Evolutionary conservation across 2,888 invertebrate genomes (phyloP).

Genomic region (Drosophila antonietae): DNA sequence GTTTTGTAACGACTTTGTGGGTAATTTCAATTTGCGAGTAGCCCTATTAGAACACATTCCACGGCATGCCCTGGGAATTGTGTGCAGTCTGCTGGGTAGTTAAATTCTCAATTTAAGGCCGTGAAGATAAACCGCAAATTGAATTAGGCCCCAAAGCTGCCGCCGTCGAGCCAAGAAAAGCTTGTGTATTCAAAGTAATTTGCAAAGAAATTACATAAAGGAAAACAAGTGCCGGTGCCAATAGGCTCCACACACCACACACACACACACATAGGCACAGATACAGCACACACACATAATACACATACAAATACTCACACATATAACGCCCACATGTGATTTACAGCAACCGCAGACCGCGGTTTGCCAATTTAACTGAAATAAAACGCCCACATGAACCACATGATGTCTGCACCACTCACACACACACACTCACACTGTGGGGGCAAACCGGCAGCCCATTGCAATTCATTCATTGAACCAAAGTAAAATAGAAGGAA

Average conservation of each 20-base stretch:
- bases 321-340: constrained; percentile 53
- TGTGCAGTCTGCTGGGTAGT: constrained; percentile 25
- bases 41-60: constrained; percentile 42
- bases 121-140: constrained; percentile 68
- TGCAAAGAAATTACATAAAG: constrained; percentile 79
- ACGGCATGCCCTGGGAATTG: constrained; percentile 36
- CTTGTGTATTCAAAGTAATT: constrained; percentile 66
- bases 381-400: constrained; percentile 76
- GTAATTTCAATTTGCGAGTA: constrained; percentile 41
- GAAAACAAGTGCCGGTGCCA: constrained; percentile 76
- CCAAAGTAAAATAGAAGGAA: constrained; percentile 26
- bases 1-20: constrained; percentile 12
- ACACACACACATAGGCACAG: constrained; percentile 29
- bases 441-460: constrained; percentile 75
- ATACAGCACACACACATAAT: constrained; percentile 17
- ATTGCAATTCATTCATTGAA: constrained; percentile 67
- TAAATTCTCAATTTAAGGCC: constrained; percentile 38
- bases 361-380: constrained; percentile 78
- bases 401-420: constrained; percentile 49
- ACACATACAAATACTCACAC: constrained; percentile 24
- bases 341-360: constrained; percentile 44
- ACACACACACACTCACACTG: constrained; percentile 43
- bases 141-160: constrained; percentile 61
- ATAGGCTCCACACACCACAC: constrained; percentile 22
- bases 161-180: constrained; percentile 25